phyloP scores from a whole-genome alignment of 2,888 invertebrate genomes.

The Antitype chi region DNA sequence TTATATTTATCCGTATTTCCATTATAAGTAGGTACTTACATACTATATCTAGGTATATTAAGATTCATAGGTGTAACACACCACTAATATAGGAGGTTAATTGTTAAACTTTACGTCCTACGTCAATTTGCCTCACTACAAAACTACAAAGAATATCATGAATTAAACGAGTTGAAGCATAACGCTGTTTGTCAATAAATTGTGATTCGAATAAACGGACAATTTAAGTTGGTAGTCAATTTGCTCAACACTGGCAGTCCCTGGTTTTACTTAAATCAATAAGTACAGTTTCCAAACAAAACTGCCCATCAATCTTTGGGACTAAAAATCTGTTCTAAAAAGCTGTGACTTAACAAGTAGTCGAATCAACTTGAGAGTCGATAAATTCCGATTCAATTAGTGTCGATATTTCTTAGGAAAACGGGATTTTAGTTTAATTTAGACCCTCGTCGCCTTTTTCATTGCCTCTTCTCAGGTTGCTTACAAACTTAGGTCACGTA shows the following conservation, averaged over 20 bases:
- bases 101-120: not conserved
- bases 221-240: not conserved
- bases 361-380: conserved; percentile 9
- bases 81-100: too few relatives aligned
- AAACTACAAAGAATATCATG: too few relatives aligned
- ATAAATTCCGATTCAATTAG: conserved; percentile 44
- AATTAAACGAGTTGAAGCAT: too few relatives aligned
- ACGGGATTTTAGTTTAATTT: conserved; percentile 6
- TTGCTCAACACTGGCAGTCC: not conserved
- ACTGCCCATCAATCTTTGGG: not conserved
- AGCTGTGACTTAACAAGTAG: not conserved
- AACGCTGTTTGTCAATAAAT: too few relatives aligned
- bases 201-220: too few relatives aligned
- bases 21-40: too few relatives aligned
- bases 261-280: not conserved
- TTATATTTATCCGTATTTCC: too few relatives aligned
- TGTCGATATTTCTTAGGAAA: conserved; percentile 35
- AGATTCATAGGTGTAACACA: too few relatives aligned
- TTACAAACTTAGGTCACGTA: conserved; percentile 57
- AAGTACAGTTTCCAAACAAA: not conserved
- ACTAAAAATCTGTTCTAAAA: not conserved
- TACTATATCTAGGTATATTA: too few relatives aligned
- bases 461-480: conserved; percentile 7
- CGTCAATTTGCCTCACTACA: too few relatives aligned
- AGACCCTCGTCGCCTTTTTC: conserved; percentile 39